Percentiles rank a stretch among this genome's conserved stretches.
These are phyloP conservation scores for Phocoena phocoena DNA, from an alignment of 2,113 vertebrate genomes.

Conservation along the genomic window DNA sequence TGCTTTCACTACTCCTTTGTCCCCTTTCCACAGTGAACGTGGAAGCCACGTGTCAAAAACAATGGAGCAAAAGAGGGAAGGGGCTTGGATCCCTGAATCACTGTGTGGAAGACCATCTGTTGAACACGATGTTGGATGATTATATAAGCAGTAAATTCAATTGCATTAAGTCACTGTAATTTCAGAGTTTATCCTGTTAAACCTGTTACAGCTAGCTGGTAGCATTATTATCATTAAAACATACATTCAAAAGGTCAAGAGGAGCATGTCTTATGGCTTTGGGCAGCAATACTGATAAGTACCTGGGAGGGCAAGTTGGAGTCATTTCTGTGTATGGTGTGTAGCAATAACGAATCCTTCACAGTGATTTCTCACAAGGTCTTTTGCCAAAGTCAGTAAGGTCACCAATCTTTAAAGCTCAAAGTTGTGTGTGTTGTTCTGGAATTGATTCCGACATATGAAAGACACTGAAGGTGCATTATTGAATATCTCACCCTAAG, in stretches of 20 bases:
- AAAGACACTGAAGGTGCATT: background rate
- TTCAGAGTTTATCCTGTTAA: background rate
- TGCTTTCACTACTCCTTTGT: accelerated
- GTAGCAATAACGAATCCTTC: background rate
- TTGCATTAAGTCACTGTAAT: background rate
- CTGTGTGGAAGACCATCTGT: background rate
- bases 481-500: background rate
- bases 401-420: conserved; percentile 3
- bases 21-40: background rate
- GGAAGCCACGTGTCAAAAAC: background rate
- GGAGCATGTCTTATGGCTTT: background rate
- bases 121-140: accelerated
- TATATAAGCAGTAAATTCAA: background rate
- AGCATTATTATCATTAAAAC: background rate
- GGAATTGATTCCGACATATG: conserved; percentile 1
- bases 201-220: background rate
- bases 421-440: background rate
- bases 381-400: background rate
- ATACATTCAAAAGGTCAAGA: background rate
- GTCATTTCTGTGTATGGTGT: background rate
- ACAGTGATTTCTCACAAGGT: background rate
- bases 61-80: accelerated
- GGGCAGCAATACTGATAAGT: background rate
- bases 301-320: background rate
- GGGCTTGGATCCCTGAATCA: too few relatives aligned